A percentile compares a stretch with the other conserved stretches of the same genome.
These are phyloP conservation scores for Sula dactylatra DNA, from an alignment of 2,113 vertebrate species.

Conservation along the genomic window DNA sequence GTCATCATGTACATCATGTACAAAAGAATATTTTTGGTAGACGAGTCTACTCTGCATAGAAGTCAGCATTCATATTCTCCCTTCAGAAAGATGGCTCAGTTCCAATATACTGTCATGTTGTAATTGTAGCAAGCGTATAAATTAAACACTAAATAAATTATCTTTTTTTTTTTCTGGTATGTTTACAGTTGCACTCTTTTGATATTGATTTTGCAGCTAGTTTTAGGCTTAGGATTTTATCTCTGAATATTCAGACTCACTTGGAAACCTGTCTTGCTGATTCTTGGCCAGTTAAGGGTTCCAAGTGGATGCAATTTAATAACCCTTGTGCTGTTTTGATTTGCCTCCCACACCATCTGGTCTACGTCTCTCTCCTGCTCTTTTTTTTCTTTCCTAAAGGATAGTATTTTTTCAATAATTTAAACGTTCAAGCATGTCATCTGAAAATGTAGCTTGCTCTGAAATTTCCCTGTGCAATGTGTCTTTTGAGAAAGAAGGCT, in stretches of 20 bases:
- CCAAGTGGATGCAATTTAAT: constrained; percentile 52
- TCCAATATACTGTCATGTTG: not conserved
- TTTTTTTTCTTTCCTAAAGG: not conserved
- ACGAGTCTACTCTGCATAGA: not conserved
- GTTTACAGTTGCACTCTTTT: not conserved
- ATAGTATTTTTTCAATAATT: constrained; percentile 37
- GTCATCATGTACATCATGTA: too few species aligned
- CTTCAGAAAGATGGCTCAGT: not conserved
- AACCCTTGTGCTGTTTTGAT: constrained; percentile 29
- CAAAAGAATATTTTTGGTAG: not conserved
- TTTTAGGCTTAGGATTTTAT: not conserved
- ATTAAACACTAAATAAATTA: not conserved
- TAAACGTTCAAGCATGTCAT: not conserved
- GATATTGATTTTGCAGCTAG: not conserved
- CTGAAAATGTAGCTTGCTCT: not conserved
- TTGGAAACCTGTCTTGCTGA: constrained; percentile 4
- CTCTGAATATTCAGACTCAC: not conserved
- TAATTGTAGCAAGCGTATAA: not conserved
- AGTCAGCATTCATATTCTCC: not conserved
- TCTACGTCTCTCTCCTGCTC: not conserved
- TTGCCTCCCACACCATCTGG: constrained; percentile 27
- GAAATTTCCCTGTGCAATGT: constrained; percentile 10
- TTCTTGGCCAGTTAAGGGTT: not conserved
- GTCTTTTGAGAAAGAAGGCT: constrained; percentile 18
- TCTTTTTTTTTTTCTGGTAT: not conserved